Evolutionary conservation across 2,888 invertebrate genomes (phyloP).

Genomic region (Noctua janthina): DNA sequence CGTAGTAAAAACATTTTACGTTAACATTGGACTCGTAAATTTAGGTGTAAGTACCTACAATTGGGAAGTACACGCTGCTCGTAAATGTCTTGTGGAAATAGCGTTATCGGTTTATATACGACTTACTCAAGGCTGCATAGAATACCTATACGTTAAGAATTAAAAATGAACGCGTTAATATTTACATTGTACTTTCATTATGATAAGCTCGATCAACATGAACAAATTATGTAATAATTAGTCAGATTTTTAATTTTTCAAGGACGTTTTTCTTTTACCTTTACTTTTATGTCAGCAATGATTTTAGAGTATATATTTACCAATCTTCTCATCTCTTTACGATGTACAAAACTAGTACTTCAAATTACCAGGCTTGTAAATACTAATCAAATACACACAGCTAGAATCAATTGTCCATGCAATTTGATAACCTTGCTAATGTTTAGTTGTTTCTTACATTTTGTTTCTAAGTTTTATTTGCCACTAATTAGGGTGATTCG

Average conservation of each 20-base stretch:
- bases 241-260: constrained; percentile 3
- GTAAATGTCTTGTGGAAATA: constrained; percentile 72
- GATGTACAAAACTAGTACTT: neutral
- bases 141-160: constrained; percentile 46
- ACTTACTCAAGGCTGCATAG: constrained; percentile 72
- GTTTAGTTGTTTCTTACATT: constrained; percentile 5
- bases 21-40: constrained; percentile 50
- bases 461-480: constrained; percentile 1
- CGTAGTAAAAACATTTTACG: constrained; percentile 37
- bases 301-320: neutral
- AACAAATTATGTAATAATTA: neutral
- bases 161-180: constrained; percentile 28
- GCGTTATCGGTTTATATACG: constrained; percentile 73
- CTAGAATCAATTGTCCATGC: constrained; percentile 35
- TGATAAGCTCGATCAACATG: constrained; percentile 17
- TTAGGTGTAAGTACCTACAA: constrained; percentile 11
- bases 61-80: constrained; percentile 47
- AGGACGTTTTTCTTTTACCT: neutral
- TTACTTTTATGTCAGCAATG: too few species aligned
- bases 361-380: neutral
- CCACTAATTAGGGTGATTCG: neutral
- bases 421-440: constrained; percentile 33
- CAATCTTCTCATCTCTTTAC: neutral
- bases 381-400: neutral
- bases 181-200: constrained; percentile 19